Evolutionary conservation across 2,888 invertebrate genomes (phyloP), one percentile per base, ranked within the genome.

Genomic region (Papilio gigon): DNA sequence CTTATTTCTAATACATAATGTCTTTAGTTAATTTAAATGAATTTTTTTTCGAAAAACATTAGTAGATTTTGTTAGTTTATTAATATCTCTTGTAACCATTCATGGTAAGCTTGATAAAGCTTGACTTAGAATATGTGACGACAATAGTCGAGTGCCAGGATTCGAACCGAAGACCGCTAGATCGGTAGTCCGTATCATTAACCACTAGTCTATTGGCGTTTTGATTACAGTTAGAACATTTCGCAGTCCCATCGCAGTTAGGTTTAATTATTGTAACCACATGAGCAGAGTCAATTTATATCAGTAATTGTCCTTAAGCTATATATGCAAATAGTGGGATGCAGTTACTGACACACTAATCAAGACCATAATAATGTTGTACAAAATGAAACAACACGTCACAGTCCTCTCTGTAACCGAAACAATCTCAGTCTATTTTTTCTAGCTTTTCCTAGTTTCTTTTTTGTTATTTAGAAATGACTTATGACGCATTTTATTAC

Each of bases 301-400:
- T 27, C 11, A 22, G 47, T 47, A 53, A 53, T 53, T n/a, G 14
- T 53, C 53, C 27, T 53, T 14, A 53, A n/a, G 53, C 53, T 27
- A 3, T 27, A 53, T 27, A n/a, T 53, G 27, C 27, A 27, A 53
- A 53, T 53, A 53, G n/a, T 6, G 14, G n/a, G n/a, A 27, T 53
- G 27, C 27, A 6, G 53, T 27, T 53, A 27, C 27, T 27, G 27
- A 53, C 27, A 25, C 25, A 53, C 53, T 53, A 53, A 53, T 53
- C 27, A 53, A 3, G 14, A 53, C 14, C 14, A 53, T 6, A 27
- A 53, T 53, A 27, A n/a, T 27, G 27, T 27, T n/a, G 53, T 53
- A 53, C 27, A 27, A 53, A 53, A 53, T 27, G 27, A 53, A 53
- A 53, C 27, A 25, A 50, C 27, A 27, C 50, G 25, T 50, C 50